These are phyloP conservation scores for Neocrepidodera transversa DNA, from an alignment of 2,888 invertebrate genomes.

Conservation along the genomic window DNA sequence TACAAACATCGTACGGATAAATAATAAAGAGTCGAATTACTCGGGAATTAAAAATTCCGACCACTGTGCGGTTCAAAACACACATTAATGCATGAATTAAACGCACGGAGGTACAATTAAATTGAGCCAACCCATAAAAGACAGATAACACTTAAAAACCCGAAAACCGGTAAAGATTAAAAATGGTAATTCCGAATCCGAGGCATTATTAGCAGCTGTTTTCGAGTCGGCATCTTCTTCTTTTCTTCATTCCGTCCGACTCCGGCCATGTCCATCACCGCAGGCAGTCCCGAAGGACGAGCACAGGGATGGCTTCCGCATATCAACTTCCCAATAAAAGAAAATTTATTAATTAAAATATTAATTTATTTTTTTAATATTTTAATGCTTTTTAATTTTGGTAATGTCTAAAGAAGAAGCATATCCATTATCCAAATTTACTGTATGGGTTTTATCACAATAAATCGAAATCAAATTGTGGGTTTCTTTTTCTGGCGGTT, in stretches of 20 bases:
- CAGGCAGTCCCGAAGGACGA: conserved; percentile 37
- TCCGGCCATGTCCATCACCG: conserved; percentile 19
- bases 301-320: conserved; percentile 9
- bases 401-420: too few relatives aligned
- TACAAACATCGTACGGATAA: too few relatives aligned
- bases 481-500: too few relatives aligned
- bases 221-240: conserved; percentile 17
- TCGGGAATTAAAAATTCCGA: too few relatives aligned
- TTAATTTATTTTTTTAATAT: too few relatives aligned
- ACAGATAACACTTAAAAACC: conserved; percentile 23
- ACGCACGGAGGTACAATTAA: conserved; percentile 17
- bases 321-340: background rate
- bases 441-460: too few relatives aligned
- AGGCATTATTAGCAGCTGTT: conserved; percentile 30
- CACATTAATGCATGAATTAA: conserved; percentile 12
- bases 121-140: conserved; percentile 22
- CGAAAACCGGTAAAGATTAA: conserved; percentile 29
- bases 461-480: too few relatives aligned
- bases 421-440: too few relatives aligned
- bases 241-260: conserved; percentile 9
- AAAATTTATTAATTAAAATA: too few relatives aligned
- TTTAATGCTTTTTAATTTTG: too few relatives aligned
- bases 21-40: too few relatives aligned
- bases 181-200: conserved; percentile 25
- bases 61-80: too few relatives aligned